A percentile compares a stretch with the other conserved stretches of the same genome.
Conservation (phyloP, 2,797 vertebrate species). For the Chlorospingus semifuscus region DNA sequence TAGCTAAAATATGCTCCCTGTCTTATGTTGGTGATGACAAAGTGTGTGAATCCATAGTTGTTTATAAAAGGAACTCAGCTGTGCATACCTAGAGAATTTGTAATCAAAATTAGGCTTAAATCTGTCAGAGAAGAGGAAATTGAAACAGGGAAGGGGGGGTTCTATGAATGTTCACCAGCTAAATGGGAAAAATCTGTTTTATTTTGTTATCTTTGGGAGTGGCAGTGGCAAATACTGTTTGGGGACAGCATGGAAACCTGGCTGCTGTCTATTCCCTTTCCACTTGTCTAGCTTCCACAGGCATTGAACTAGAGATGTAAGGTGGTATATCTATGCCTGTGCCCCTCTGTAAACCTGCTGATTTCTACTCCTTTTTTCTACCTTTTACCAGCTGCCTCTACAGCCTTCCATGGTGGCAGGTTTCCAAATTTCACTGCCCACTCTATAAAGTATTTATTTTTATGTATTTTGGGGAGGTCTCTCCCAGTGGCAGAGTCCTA, state of each 20-base stretch:
- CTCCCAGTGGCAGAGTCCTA: not conserved
- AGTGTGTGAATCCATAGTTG: not conserved
- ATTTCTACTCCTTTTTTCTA: not conserved
- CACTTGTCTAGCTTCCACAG: not conserved
- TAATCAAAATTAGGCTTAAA: not conserved
- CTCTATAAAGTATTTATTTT: not conserved
- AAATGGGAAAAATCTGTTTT: not conserved
- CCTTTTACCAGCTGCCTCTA: not conserved
- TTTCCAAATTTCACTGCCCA: not conserved
- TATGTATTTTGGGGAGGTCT: not conserved
- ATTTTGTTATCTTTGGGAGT: not conserved
- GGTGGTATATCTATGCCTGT: not conserved
- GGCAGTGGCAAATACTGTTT: not conserved
- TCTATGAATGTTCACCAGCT: not conserved
- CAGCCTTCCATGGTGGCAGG: not conserved
- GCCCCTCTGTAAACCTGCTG: not conserved
- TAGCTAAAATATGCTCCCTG: not conserved
- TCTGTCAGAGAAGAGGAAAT: not conserved
- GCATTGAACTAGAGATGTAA: not conserved
- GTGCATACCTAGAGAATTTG: not conserved
- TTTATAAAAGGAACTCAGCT: not conserved
- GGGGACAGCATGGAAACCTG: not conserved
- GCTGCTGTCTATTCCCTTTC: not conserved
- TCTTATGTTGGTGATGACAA: fast-evolving
- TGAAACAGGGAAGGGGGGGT: not conserved